Conservation (phyloP, 2,113 vertebrate genomes). For the Notarius quadriscutis region DNA sequence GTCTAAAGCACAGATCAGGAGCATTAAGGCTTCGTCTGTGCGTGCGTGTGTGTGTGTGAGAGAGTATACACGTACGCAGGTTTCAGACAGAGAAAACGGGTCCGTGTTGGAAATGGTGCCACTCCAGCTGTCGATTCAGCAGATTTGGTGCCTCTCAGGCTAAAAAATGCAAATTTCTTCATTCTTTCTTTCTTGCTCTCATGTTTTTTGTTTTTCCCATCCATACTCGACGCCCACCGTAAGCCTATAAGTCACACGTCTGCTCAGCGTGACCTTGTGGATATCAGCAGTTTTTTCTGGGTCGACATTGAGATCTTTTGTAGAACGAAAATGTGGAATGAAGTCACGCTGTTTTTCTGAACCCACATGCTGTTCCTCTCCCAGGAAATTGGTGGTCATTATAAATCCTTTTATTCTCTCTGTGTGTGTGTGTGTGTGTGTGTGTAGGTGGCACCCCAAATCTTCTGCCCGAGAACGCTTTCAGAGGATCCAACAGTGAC, state of each 20-base stretch:
- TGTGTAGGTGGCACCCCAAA: constrained; percentile 71
- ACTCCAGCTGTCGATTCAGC: constrained; percentile 37
- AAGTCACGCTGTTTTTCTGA: neutral
- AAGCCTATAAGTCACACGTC: neutral
- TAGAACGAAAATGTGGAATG: neutral
- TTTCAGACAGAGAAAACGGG: neutral
- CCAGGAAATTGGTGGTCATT: neutral
- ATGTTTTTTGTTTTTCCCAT: neutral
- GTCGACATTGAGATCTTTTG: constrained; percentile 17
- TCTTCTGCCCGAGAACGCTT: constrained; percentile 80
- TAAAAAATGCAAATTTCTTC: constrained; percentile 1
- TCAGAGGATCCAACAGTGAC: constrained; percentile 77
- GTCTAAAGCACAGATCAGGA: too few relatives aligned
- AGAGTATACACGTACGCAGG: too few relatives aligned
- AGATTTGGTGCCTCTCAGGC: neutral
- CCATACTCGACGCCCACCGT: neutral
- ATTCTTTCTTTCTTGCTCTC: neutral
- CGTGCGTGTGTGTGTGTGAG: too few relatives aligned
- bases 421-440: constrained; percentile 13
- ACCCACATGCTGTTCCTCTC: neutral
- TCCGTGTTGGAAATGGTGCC: neutral
- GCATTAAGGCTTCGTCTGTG: too few relatives aligned
- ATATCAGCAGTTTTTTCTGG: constrained; percentile 14
- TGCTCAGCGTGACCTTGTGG: neutral
- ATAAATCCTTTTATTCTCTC: neutral